phyloP scores from a whole-genome alignment of 2,113 vertebrate genomes.

The Labrus mixtus region DNA sequence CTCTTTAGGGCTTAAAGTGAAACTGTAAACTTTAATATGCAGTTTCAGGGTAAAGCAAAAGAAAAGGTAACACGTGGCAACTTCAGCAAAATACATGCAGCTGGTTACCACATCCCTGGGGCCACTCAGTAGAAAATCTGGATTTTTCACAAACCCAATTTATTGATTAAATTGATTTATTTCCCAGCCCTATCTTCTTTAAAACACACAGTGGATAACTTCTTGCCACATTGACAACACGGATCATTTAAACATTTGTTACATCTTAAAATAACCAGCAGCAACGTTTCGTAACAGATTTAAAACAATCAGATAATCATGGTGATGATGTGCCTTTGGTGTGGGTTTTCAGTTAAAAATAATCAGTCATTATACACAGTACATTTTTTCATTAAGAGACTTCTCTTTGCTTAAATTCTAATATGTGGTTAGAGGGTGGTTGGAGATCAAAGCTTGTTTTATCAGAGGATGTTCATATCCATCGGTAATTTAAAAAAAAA shows the following conservation, averaged over 20 bases:
- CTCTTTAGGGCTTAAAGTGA: no score
- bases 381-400: not conserved
- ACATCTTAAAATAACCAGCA: slow-evolving; percentile 3
- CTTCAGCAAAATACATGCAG: no score
- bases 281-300: slow-evolving; percentile 14
- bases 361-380: no score
- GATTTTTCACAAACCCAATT: no score
- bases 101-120: no score
- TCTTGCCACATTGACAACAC: not conserved
- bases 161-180: no score
- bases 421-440: not conserved
- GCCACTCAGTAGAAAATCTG: no score
- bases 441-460: not conserved
- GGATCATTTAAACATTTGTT: not conserved
- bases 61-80: no score
- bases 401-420: not conserved
- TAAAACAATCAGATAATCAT: slow-evolving; percentile 12
- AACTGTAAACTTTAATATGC: no score
- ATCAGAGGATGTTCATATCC: not conserved
- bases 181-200: not conserved
- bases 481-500: no score
- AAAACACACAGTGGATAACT: not conserved
- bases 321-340: not conserved
- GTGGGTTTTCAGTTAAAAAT: not conserved
- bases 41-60: no score